A percentile compares a stretch with the other conserved stretches of the same genome.
phyloP scores from a whole-genome alignment of 2,113 vertebrate genomes.

The Dermatemys mawii region DNA sequence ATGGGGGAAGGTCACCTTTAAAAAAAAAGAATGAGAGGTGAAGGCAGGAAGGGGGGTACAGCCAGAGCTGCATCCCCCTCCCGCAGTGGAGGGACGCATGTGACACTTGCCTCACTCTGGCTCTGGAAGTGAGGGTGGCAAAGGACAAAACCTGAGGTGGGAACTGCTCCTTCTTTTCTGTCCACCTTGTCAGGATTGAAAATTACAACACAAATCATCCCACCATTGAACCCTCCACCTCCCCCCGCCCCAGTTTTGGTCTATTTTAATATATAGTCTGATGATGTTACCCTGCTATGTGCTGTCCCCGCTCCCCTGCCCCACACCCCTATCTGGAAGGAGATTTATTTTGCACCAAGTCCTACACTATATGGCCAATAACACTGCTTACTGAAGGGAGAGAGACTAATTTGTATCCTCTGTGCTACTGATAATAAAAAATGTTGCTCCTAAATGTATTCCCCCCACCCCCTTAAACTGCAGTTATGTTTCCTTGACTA shows the following conservation, averaged over 20 bases:
- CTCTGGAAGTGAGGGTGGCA: not conserved
- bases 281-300: not conserved
- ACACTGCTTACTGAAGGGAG: not conserved
- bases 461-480: slow-evolving; percentile 46
- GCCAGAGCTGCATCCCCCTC: not conserved
- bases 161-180: not conserved
- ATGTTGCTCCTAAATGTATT: slow-evolving; percentile 42
- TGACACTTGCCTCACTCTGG: not conserved
- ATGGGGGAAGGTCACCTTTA: not conserved
- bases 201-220: not conserved
- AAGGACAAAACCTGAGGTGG: not conserved
- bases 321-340: not conserved
- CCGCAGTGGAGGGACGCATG: not conserved
- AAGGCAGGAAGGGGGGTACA: too few relatives aligned
- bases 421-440: slow-evolving; percentile 50
- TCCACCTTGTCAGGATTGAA: not conserved
- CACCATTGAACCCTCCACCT: not conserved
- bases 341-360: not conserved
- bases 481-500: slow-evolving; percentile 47
- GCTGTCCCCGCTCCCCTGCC: not conserved
- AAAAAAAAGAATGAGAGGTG: not conserved
- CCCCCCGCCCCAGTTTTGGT: not conserved
- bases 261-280: not conserved
- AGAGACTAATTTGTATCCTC: slow-evolving; percentile 49
- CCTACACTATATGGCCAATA: not conserved